Evolutionary conservation across 2,797 vertebrate genomes (phyloP).

Genomic region (Anabas testudineus): DNA sequence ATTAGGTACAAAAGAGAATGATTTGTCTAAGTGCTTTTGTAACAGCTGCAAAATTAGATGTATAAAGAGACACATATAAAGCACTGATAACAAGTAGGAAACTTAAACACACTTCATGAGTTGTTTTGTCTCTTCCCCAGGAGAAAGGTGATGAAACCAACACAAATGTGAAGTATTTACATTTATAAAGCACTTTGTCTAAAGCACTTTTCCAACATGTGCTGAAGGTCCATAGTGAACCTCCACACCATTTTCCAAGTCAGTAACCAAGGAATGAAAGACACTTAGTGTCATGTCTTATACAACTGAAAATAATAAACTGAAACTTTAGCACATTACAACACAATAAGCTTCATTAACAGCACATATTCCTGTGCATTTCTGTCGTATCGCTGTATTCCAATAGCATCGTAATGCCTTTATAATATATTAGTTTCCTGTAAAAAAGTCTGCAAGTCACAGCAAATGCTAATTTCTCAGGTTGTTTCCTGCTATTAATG

Average conservation of each 20-base stretch:
- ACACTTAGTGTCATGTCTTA: not conserved
- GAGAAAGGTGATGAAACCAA: slow-evolving; percentile 37
- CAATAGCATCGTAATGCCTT: too few relatives aligned
- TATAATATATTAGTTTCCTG: too few relatives aligned
- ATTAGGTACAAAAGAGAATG: slow-evolving; percentile 28
- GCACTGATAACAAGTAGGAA: slow-evolving; percentile 76
- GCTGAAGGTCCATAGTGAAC: not conserved
- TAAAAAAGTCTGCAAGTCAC: too few relatives aligned
- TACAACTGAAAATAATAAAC: too few relatives aligned
- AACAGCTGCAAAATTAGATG: slow-evolving; percentile 79
- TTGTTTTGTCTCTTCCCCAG: slow-evolving; percentile 16
- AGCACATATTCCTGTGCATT: too few relatives aligned
- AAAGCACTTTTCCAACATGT: slow-evolving; percentile 1
- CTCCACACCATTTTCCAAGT: not conserved
- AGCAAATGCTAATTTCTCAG: too few relatives aligned
- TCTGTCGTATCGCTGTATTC: too few relatives aligned
- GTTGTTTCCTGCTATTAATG: too few relatives aligned
- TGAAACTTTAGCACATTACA: slow-evolving; percentile 5
- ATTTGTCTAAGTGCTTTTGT: slow-evolving; percentile 63
- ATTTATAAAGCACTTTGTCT: slow-evolving; percentile 20
- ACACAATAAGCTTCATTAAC: slow-evolving; percentile 24
- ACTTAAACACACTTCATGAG: slow-evolving; percentile 63
- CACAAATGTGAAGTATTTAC: slow-evolving; percentile 62
- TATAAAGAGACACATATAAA: slow-evolving; percentile 66
- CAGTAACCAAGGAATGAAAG: not conserved